phyloP scores from a whole-genome alignment of 2,888 invertebrate species.

The Sphaerophoria rueppellii region DNA sequence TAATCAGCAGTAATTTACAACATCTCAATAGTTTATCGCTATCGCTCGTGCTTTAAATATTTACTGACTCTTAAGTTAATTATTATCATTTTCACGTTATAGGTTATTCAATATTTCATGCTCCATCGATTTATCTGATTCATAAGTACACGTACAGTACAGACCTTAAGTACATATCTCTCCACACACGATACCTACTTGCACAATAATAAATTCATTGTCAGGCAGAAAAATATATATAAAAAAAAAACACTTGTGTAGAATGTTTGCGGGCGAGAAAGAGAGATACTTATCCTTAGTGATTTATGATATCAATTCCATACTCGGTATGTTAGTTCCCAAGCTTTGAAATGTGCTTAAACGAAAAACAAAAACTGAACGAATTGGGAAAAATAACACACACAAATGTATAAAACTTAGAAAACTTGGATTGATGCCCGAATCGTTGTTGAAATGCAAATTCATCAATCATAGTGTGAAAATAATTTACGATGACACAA shows the following conservation, averaged over 20 bases:
- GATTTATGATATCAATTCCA: slow-evolving; percentile 56
- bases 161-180: neutral
- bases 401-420: neutral
- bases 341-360: slow-evolving; percentile 22
- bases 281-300: slow-evolving; percentile 48
- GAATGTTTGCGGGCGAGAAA: neutral
- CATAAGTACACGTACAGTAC: neutral
- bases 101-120: slow-evolving; percentile 55
- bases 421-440: slow-evolving; percentile 39
- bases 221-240: slow-evolving; percentile 26
- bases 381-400: neutral
- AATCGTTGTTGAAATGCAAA: slow-evolving; percentile 46
- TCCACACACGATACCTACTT: slow-evolving; percentile 1
- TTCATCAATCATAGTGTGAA: slow-evolving; percentile 69
- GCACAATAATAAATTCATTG: slow-evolving; percentile 31
- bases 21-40: neutral
- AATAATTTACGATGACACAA: slow-evolving; percentile 55
- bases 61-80: neutral
- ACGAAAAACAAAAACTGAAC: neutral
- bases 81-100: slow-evolving; percentile 50
- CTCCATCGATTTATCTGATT: slow-evolving; percentile 22
- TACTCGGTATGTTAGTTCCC: slow-evolving; percentile 57
- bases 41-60: neutral
- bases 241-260: neutral
- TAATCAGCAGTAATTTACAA: neutral